Base-by-base conservation (phyloP, 2,888 invertebrate species). In the Tridacna crocea region DNA sequence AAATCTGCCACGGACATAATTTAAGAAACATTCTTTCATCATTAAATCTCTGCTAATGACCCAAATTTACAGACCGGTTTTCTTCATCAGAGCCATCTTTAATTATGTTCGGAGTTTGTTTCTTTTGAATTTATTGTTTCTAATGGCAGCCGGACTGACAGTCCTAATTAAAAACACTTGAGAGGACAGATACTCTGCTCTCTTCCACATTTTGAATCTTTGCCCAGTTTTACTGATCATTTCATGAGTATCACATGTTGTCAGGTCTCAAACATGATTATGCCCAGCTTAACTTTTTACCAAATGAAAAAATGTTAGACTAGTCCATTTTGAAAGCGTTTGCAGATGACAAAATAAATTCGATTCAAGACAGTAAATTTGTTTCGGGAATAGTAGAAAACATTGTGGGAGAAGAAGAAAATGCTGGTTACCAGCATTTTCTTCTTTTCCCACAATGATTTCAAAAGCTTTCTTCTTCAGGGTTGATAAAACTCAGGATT, bases 61-160 rank as follows among this genome's bases (percentile, higher is more conserved):
- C 83, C 73, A 80, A 72, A 75, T 75, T 73, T 72, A 66, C 78
- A 24, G 66, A 66, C 73, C 66, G 51, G 26, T 72, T 72, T 70
- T 22, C 26, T 24, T 36, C 75, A 70, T 58, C 48, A 27, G 51
- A 80, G 86, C 86, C 86, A 84, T 58, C 60, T 78, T 82, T 80
- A 84, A 86, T 86, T 86, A 86, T 63, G 63, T 46, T 75, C 77
- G 61, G 80, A 70, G 76, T 80, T 81, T 70, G 77, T 84, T 76
- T 82, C 73, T 77, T 86, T 84, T 80, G 83, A 86, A 86, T 83
- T 86, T 83, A 86, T 86, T 82, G 84, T 84, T 80, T 77, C 82
- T 86, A 86, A 86, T 86, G 83, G 76, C 77, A 72, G 61, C 60
- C 48, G 51, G 19, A 77, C 86, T 86, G 86, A 84, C 86, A 84